A percentile compares a stretch with the other conserved stretches of the same genome.
These are phyloP conservation scores for Beaufortia kweichowensis DNA, from an alignment of 2,113 vertebrate species.

Conservation along the genomic window DNA sequence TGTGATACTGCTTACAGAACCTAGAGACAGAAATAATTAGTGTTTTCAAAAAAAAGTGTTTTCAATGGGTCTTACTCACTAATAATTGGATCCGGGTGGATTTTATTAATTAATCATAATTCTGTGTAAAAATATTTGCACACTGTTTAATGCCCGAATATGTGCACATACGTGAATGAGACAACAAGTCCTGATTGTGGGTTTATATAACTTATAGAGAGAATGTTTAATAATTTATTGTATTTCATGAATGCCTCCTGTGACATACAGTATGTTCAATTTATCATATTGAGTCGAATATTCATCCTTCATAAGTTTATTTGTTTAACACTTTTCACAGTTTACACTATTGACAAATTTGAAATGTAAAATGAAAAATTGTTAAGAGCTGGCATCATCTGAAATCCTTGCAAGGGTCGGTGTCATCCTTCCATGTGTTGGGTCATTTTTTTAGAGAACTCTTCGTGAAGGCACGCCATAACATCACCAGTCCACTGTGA, in stretches of 20 bases:
- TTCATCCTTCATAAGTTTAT: conserved; percentile 45
- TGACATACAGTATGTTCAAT: conserved; percentile 29
- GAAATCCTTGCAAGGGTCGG: too few species aligned
- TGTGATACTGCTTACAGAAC: background rate
- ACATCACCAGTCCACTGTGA: background rate
- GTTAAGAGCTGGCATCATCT: too few species aligned
- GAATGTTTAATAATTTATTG: background rate
- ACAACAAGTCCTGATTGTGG: background rate
- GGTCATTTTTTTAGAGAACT: too few species aligned
- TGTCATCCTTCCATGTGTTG: background rate
- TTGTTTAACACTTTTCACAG: too few species aligned
- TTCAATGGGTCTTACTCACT: background rate
- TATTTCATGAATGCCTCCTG: conserved; percentile 11
- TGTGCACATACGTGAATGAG: too few species aligned
- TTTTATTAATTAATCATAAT: background rate
- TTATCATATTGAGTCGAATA: conserved; percentile 1
- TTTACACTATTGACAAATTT: too few species aligned
- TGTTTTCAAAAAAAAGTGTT: too few species aligned
- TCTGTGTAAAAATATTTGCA: background rate
- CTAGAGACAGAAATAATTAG: too few species aligned
- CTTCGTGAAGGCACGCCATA: too few species aligned
- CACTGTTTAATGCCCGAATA: too few species aligned
- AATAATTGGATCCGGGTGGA: background rate
- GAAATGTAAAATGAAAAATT: too few species aligned
- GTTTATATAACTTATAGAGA: background rate